phyloP scores from a whole-genome alignment of 2,888 invertebrate genomes.

The Anthrax anthrax region DNA sequence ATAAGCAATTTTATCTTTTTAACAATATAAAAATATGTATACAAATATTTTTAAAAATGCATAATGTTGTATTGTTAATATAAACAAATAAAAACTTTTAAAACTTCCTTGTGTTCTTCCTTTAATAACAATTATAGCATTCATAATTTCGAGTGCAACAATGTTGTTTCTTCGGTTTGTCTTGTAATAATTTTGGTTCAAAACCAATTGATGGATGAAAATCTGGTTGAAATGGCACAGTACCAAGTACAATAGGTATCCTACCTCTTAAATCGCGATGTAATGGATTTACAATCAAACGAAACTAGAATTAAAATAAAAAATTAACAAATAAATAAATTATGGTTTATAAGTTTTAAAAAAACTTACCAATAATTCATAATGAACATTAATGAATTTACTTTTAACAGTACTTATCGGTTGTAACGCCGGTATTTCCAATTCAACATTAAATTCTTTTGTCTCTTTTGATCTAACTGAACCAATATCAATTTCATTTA shows the following conservation, averaged over 20 bases:
- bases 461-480: conserved; percentile 40
- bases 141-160: no score
- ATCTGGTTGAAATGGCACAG: conserved; percentile 39
- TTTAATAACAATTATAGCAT: no score
- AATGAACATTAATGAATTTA: conserved; percentile 36
- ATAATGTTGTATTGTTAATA: no score
- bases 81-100: no score
- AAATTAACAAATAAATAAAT: no score
- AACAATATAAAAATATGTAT: no score
- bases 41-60: no score
- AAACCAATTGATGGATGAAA: background rate
- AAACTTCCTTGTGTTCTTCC: no score
- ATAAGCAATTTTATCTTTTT: no score
- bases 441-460: conserved; percentile 41
- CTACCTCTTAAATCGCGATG: conserved; percentile 50
- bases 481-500: conserved; percentile 37
- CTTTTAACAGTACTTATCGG: conserved; percentile 55
- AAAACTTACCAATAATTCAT: background rate
- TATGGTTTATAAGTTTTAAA: no score
- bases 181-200: background rate
- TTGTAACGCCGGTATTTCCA: conserved; percentile 50
- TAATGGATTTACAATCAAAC: conserved; percentile 46
- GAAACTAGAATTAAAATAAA: conserved; percentile 33
- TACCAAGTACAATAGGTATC: conserved; percentile 57
- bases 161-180: no score